These are phyloP conservation scores for Trogon surrucura DNA, from an alignment of 2,113 vertebrate species.

Conservation along the genomic window DNA sequence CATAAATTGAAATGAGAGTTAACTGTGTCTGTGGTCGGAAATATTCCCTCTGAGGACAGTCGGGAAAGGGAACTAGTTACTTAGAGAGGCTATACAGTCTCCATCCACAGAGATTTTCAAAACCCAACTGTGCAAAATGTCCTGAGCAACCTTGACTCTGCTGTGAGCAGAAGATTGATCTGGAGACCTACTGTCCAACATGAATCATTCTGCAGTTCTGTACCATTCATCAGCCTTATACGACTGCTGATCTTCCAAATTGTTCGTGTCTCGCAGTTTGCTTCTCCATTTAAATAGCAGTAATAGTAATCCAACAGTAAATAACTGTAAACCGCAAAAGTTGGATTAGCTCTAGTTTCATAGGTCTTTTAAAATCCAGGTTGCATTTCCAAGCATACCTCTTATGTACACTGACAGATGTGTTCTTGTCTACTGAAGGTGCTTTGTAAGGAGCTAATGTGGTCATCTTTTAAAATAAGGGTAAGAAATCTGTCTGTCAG, in stretches of 20 bases:
- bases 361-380: neutral
- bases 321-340: neutral
- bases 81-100: neutral
- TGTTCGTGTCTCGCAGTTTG: neutral
- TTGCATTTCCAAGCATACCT: neutral
- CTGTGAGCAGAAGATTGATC: neutral
- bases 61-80: neutral
- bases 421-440: neutral
- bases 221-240: neutral
- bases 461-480: neutral
- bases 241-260: neutral
- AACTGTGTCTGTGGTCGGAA: neutral
- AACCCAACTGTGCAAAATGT: neutral
- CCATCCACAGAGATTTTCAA: neutral
- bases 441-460: slow-evolving; percentile 4
- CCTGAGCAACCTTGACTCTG: neutral
- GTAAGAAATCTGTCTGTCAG: neutral
- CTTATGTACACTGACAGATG: neutral
- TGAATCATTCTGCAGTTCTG: neutral
- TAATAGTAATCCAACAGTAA: neutral
- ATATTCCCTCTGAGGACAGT: neutral
- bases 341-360: neutral
- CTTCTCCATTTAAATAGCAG: neutral
- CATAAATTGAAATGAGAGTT: neutral
- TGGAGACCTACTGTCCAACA: accelerated